Conservation (phyloP, 2,113 vertebrate species). For the Girardinichthys multiradiatus region DNA sequence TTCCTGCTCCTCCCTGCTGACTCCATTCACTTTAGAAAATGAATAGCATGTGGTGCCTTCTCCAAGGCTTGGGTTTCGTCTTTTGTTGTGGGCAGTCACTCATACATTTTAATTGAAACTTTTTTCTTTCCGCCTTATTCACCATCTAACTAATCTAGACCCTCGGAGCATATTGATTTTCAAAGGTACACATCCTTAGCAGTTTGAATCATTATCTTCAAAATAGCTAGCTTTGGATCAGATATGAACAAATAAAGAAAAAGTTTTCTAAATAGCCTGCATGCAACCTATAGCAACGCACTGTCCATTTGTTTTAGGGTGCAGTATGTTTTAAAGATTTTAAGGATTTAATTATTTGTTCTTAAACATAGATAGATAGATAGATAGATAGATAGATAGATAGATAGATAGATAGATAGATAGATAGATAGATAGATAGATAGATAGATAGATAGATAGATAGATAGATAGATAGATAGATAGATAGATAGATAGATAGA, state of each 20-base stretch:
- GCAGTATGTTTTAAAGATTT: too few relatives aligned
- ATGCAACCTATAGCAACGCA: too few relatives aligned
- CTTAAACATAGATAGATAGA: too few relatives aligned
- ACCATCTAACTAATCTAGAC: conserved; percentile 31
- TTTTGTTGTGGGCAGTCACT: conserved; percentile 72
- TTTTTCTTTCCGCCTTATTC: conserved; percentile 42
- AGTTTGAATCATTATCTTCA: conserved; percentile 35
- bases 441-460: too few relatives aligned
- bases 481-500: too few relatives aligned
- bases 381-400: too few relatives aligned
- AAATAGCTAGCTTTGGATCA: conserved; percentile 21
- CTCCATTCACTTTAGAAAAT: conserved; percentile 67
- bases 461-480: too few relatives aligned
- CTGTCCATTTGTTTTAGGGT: too few relatives aligned
- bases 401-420: too few relatives aligned
- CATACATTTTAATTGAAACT: conserved; percentile 73
- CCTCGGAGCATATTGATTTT: conserved; percentile 65
- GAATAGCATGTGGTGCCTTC: conserved; percentile 74
- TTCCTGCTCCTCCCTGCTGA: conserved; percentile 51
- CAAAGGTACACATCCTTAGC: conserved; percentile 70
- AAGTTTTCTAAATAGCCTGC: conserved; percentile 45
- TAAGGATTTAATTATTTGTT: too few relatives aligned
- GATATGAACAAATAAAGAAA: conserved; percentile 41
- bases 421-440: too few relatives aligned
- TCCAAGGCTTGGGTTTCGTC: conserved; percentile 66